Conservation (phyloP, 1,140 invertebrate genomes). For the Aphis gossypii region DNA sequence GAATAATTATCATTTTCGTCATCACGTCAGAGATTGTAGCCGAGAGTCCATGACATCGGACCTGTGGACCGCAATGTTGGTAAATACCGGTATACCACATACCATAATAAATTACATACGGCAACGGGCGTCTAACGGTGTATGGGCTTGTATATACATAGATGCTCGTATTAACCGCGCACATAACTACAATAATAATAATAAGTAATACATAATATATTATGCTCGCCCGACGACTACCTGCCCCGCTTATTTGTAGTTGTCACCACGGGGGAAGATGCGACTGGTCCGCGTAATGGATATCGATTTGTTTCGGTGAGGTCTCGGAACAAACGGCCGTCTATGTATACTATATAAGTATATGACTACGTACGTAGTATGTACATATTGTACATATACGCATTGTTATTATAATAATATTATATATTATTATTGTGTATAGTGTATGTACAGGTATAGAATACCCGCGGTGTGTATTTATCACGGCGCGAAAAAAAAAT, state of each 20-base stretch:
- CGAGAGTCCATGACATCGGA: background rate
- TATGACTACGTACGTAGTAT: too few species aligned
- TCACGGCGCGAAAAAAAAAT: conserved; percentile 6
- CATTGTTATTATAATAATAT: background rate
- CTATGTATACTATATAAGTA: background rate
- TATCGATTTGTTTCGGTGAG: conserved; percentile 47
- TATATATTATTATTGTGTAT: background rate
- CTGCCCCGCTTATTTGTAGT: conserved; percentile 33
- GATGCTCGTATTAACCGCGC: background rate
- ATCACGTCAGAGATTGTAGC: background rate
- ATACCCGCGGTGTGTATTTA: conserved; percentile 4
- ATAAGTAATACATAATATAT: background rate
- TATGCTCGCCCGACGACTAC: background rate
- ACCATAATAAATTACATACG: background rate
- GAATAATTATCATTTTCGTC: background rate
- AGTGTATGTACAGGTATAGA: background rate
- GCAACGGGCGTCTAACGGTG: background rate
- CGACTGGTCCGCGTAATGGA: conserved; percentile 17
- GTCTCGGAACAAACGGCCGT: background rate
- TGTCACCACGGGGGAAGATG: conserved; percentile 39
- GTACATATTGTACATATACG: too few species aligned
- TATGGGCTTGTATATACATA: background rate
- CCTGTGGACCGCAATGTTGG: background rate
- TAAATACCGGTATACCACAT: conserved; percentile 6
- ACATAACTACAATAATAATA: background rate